phyloP scores from a whole-genome alignment of 1,140 invertebrate genomes.

The Hylyphantes graminicola region DNA sequence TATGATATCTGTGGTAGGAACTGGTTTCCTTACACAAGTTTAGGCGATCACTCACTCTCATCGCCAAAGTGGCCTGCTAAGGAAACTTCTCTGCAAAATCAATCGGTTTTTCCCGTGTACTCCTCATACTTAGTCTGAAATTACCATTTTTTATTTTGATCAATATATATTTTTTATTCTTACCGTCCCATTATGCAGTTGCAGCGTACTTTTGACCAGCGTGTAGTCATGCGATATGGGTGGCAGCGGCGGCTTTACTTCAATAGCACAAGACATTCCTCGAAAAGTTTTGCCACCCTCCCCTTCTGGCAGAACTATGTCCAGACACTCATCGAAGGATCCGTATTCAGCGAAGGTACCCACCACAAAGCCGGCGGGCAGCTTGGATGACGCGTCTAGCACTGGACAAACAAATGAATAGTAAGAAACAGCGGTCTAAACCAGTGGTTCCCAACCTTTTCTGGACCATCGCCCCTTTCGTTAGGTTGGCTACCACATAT shows the following conservation, averaged over 20 bases:
- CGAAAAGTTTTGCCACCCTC: background rate
- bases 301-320: background rate
- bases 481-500: too few relatives aligned
- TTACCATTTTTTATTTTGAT: background rate
- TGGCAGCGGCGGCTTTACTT: background rate
- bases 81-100: too few relatives aligned
- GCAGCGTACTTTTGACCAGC: background rate
- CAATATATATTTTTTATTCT: background rate
- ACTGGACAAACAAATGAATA: constrained; percentile 9
- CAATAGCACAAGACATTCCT: constrained; percentile 31
- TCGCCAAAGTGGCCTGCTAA: too few relatives aligned
- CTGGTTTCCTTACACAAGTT: too few relatives aligned
- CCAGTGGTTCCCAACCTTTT: too few relatives aligned
- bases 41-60: too few relatives aligned
- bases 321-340: constrained; percentile 61
- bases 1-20: too few relatives aligned
- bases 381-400: constrained; percentile 36
- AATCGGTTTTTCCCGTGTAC: too few relatives aligned
- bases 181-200: constrained; percentile 20
- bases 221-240: background rate
- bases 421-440: too few relatives aligned
- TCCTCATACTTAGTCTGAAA: too few relatives aligned
- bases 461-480: too few relatives aligned
- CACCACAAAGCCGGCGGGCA: constrained; percentile 33
- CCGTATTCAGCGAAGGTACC: constrained; percentile 61